These are phyloP conservation scores for Aradophagus sp. DNA, from an alignment of 1,140 invertebrate genomes.

Conservation along the genomic window DNA sequence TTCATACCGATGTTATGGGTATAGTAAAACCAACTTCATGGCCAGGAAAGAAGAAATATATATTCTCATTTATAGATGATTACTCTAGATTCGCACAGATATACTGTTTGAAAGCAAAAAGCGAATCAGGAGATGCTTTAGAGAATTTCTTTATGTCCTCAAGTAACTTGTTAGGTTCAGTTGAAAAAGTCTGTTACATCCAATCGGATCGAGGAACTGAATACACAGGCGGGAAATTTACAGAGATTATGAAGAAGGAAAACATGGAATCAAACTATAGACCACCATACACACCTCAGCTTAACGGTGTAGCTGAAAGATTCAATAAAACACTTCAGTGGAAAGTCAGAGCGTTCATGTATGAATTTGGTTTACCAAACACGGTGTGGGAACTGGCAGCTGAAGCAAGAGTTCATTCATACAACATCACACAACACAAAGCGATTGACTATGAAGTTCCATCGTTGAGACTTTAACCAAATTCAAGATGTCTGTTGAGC, in stretches of 20 bases:
- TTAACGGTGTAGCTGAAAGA: slow-evolving; percentile 50
- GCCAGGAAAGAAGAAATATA: slow-evolving; percentile 25
- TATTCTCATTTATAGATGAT: slow-evolving; percentile 27
- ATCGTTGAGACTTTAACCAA: slow-evolving; percentile 37
- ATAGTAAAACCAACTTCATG: slow-evolving; percentile 26
- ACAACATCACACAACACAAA: slow-evolving; percentile 56
- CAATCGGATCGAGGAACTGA: slow-evolving; percentile 28
- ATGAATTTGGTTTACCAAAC: slow-evolving; percentile 51
- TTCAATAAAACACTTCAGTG: slow-evolving; percentile 49
- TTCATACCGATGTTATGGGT: slow-evolving; percentile 24
- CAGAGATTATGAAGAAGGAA: slow-evolving; percentile 23
- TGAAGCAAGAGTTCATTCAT: slow-evolving; percentile 43
- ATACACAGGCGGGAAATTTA: too few species aligned
- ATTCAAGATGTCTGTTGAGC: slow-evolving; percentile 14
- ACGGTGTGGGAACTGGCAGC: slow-evolving; percentile 62
- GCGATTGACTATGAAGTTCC: slow-evolving; percentile 37
- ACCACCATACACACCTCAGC: slow-evolving; percentile 54
- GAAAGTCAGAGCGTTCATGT: slow-evolving; percentile 48
- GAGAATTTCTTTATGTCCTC: slow-evolving; percentile 17
- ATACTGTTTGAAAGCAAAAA: slow-evolving; percentile 35
- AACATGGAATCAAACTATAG: slow-evolving; percentile 11
- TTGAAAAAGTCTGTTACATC: slow-evolving; percentile 36
- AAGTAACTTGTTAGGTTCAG: slow-evolving; percentile 24
- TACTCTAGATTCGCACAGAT: slow-evolving; percentile 28
- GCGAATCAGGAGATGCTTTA: slow-evolving; percentile 20